phyloP scores from a whole-genome alignment of 2,888 invertebrate genomes.

The Caenorhabditis sp. region DNA sequence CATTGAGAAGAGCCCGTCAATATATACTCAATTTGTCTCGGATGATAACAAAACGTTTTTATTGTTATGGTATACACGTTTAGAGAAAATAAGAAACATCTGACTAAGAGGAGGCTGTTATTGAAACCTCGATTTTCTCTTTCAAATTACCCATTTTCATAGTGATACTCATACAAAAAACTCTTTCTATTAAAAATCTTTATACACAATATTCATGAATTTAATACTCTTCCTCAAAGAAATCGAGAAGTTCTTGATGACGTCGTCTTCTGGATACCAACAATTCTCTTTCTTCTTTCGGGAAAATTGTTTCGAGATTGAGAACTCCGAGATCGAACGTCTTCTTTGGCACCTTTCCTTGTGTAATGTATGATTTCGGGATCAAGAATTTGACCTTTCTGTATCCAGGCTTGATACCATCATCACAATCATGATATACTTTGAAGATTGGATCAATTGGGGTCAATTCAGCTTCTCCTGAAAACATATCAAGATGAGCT shows the following conservation, averaged over 20 bases:
- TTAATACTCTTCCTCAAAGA: not conserved
- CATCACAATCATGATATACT: conserved; percentile 62
- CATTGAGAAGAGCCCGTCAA: too few species aligned
- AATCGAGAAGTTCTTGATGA: conserved; percentile 8
- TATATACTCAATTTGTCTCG: too few species aligned
- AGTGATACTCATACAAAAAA: too few species aligned
- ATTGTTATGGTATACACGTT: not conserved
- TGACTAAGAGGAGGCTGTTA: too few species aligned
- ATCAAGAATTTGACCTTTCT: conserved; percentile 52
- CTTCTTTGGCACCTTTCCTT: conserved; percentile 50
- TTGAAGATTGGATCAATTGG: conserved; percentile 61
- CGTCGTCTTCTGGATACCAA: conserved; percentile 45
- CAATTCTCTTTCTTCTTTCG: conserved; percentile 51
- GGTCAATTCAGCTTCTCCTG: conserved; percentile 54
- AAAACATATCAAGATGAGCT: too few species aligned
- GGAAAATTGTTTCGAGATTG: conserved; percentile 58
- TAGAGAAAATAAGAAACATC: not conserved
- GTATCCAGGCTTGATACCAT: conserved; percentile 50
- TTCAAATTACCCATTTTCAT: too few species aligned
- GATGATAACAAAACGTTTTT: not conserved
- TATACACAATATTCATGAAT: not conserved
- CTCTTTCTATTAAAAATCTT: too few species aligned
- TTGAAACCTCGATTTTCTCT: too few species aligned
- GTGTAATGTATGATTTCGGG: conserved; percentile 52
- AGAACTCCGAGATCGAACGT: conserved; percentile 54